Evolutionary conservation across 2,113 vertebrate genomes (phyloP).

Genomic region (Cathartes aura): DNA sequence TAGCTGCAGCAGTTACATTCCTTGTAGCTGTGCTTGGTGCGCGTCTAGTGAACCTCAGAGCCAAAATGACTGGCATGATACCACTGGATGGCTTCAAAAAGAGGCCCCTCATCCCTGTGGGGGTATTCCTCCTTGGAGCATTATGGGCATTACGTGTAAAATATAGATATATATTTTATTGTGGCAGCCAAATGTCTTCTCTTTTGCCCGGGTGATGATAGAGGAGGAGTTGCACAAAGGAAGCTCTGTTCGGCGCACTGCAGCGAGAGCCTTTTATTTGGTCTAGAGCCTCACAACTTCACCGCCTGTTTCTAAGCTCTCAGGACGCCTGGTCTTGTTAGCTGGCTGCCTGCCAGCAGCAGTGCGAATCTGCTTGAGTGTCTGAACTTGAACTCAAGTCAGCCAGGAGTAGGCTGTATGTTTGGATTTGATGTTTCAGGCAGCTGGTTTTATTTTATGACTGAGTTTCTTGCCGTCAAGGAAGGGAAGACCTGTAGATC

Average conservation of each 20-base stretch:
- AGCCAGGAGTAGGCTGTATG: rapidly evolving
- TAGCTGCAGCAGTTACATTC: neutral
- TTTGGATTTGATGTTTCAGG: neutral
- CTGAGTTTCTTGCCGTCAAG: neutral
- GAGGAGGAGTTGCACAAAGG: neutral
- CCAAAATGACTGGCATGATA: neutral
- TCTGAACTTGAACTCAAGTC: neutral
- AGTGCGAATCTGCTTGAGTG: neutral
- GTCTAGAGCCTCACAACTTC: neutral
- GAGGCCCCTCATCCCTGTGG: no score
- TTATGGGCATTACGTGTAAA: neutral
- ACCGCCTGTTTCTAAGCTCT: rapidly evolving
- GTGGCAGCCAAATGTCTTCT: neutral
- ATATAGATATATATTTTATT: neutral
- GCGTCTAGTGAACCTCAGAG: no score
- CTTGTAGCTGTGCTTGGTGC: neutral
- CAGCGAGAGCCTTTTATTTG: neutral
- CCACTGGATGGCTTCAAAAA: neutral
- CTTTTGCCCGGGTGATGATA: neutral
- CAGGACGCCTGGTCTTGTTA: no score
- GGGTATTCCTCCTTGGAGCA: no score
- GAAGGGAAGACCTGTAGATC: neutral
- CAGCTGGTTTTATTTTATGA: neutral
- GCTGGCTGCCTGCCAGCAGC: neutral
- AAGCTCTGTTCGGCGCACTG: rapidly evolving